Conservation (phyloP, 2,113 vertebrate genomes). For the Alosa alosa region DNA sequence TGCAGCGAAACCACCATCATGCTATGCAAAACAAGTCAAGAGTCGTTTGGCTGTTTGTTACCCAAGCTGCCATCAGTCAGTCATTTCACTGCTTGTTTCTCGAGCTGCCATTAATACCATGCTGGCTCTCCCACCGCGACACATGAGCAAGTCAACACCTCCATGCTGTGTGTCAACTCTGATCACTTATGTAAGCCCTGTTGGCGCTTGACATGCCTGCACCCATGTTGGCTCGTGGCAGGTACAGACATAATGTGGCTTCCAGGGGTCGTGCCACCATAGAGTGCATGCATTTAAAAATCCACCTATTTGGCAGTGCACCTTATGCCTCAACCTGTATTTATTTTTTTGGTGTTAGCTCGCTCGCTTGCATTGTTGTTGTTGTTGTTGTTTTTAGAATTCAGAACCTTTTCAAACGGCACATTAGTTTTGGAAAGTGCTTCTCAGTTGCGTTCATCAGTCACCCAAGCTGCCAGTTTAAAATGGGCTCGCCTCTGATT, state of each 20-base stretch:
- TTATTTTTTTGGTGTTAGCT: neutral
- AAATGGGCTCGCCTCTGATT: constrained; percentile 26
- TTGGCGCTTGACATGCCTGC: neutral
- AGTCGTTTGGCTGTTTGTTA: neutral
- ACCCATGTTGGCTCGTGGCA: neutral
- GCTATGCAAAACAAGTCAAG: neutral
- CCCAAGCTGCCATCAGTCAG: neutral
- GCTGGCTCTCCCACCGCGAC: neutral
- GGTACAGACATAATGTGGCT: neutral
- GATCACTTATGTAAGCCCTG: neutral
- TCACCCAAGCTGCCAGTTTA: constrained; percentile 12
- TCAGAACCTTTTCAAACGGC: neutral
- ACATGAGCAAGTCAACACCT: neutral
- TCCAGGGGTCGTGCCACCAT: neutral
- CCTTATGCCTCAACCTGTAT: neutral
- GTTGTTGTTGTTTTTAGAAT: neutral
- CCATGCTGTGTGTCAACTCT: neutral
- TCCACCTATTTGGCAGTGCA: neutral
- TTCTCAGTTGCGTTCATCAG: neutral
- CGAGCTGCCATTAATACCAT: neutral
- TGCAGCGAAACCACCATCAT: neutral
- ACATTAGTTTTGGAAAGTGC: constrained; percentile 7
- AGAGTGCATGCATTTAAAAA: too few species aligned
- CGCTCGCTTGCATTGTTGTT: neutral
- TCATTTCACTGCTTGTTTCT: neutral